phyloP scores from a whole-genome alignment of 2,888 invertebrate species.

The Ctena decussata region DNA sequence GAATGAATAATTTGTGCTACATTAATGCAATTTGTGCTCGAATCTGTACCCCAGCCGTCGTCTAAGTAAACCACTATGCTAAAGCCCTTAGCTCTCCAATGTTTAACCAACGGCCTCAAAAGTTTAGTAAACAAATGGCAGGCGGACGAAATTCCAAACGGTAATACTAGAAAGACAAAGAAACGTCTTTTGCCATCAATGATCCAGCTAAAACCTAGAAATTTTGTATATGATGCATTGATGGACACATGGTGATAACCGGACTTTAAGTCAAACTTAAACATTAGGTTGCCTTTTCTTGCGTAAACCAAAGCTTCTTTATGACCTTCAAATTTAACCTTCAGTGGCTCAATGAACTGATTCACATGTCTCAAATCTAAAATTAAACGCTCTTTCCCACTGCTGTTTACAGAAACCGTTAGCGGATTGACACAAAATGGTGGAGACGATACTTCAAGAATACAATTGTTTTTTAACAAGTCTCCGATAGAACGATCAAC shows the following conservation, averaged over 20 bases:
- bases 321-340: no score
- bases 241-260: no score
- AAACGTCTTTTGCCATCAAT: constrained; percentile 6
- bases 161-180: background rate
- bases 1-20: no score
- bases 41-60: constrained; percentile 31
- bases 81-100: constrained; percentile 26
- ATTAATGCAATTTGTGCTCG: background rate
- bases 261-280: constrained; percentile 31
- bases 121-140: constrained; percentile 23
- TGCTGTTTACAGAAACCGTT: background rate
- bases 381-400: background rate
- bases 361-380: background rate
- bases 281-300: background rate
- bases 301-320: no score
- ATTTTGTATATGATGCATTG: constrained; percentile 15
- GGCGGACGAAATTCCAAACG: constrained; percentile 19
- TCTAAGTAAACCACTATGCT: no score
- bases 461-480: no score
- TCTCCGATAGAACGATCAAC: background rate
- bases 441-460: no score
- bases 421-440: background rate
- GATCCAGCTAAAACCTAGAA: constrained; percentile 30
- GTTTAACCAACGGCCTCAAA: constrained; percentile 18
- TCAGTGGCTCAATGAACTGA: background rate